Conservation (phyloP, 2,797 vertebrate species). For the Euphonia xanthogaster region DNA sequence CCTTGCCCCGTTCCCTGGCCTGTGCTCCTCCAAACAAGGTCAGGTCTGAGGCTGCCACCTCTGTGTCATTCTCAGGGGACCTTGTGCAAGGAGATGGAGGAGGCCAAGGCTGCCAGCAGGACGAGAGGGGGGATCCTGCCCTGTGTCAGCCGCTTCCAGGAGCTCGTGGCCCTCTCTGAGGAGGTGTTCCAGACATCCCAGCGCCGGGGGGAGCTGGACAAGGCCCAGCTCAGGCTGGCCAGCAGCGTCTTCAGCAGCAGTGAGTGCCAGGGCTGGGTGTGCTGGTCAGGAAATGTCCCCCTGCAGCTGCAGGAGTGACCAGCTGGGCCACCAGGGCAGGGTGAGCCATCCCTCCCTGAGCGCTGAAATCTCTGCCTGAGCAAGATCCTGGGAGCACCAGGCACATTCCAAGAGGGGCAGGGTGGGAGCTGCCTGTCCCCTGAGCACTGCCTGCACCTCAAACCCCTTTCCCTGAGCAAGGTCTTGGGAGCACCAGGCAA, state of each 20-base stretch:
- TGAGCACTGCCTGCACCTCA: neutral
- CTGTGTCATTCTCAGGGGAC: neutral
- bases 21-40: rapidly evolving
- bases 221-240: conserved; percentile 35
- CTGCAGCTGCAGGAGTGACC: neutral
- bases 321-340: neutral
- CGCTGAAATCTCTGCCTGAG: too few relatives aligned
- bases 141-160: conserved; percentile 29
- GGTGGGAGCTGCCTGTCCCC: neutral
- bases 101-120: conserved; percentile 35
- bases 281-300: rapidly evolving
- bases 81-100: conserved; percentile 52
- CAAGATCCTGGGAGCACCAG: neutral
- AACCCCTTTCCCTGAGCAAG: neutral
- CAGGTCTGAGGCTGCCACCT: rapidly evolving
- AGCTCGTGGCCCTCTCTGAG: conserved; percentile 32
- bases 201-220: conserved; percentile 43
- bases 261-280: neutral
- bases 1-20: neutral
- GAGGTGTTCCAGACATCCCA: neutral
- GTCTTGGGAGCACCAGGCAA: neutral
- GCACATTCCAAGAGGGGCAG: neutral
- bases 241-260: conserved; percentile 47
- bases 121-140: conserved; percentile 34
- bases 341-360: neutral